Conservation (phyloP, 2,797 vertebrate genomes). For the Fringilla coelebs region DNA sequence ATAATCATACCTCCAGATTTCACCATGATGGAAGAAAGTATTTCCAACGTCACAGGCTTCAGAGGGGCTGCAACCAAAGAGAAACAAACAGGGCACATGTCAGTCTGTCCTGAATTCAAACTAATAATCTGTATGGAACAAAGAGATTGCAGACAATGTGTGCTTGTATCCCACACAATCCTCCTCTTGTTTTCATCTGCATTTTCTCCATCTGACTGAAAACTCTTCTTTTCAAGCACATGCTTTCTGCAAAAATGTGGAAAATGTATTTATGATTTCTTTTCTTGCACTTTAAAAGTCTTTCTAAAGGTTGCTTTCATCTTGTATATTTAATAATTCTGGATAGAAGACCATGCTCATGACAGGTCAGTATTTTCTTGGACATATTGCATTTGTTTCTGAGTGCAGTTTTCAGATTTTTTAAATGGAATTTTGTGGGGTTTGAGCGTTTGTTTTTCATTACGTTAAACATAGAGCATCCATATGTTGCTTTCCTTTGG, state of each 20-base stretch:
- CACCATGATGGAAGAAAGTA: neutral
- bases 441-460: slow-evolving; percentile 65
- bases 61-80: neutral
- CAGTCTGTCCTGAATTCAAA: neutral
- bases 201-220: neutral
- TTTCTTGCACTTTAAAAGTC: neutral
- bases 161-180: neutral
- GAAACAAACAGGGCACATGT: neutral
- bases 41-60: neutral
- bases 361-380: slow-evolving; percentile 38
- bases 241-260: neutral
- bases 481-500: slow-evolving; percentile 67
- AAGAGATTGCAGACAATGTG: neutral
- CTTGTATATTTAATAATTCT: slow-evolving; percentile 20
- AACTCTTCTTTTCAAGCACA: neutral
- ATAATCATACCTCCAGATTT: neutral
- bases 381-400: slow-evolving; percentile 54
- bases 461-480: slow-evolving; percentile 66
- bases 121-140: neutral
- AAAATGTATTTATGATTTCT: neutral
- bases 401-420: slow-evolving; percentile 46
- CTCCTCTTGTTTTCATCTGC: neutral
- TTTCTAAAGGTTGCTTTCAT: neutral
- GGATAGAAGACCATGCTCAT: neutral
- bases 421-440: slow-evolving; percentile 41